Percentiles rank a stretch among this genome's conserved stretches.
phyloP scores from a whole-genome alignment of 2,797 vertebrate genomes.

The Gymnodraco acuticeps region DNA sequence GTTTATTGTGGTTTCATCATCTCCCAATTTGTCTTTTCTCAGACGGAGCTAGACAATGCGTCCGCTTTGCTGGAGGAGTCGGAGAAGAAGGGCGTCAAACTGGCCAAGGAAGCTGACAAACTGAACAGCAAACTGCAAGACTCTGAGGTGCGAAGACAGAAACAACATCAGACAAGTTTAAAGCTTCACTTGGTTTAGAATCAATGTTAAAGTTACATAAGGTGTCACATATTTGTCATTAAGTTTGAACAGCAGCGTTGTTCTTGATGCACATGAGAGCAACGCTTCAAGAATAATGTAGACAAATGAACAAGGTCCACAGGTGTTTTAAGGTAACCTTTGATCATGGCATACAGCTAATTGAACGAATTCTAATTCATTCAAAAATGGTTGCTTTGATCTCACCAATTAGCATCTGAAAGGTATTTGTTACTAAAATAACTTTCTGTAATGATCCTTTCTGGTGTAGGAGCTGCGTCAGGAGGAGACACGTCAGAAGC shows the following conservation, averaged over 20 bases:
- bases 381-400: conserved; percentile 4
- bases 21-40: conserved; percentile 22
- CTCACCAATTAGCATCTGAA: background rate
- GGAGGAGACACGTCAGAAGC: conserved; percentile 98
- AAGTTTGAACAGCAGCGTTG: background rate
- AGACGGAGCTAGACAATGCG: conserved; percentile 95
- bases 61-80: conserved; percentile 93
- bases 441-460: conserved; percentile 6
- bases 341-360: too few relatives aligned
- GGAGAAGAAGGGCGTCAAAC: conserved; percentile 95
- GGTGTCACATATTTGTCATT: background rate
- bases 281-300: background rate
- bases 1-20: conserved; percentile 4
- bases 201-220: background rate
- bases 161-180: background rate
- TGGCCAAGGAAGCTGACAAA: conserved; percentile 92
- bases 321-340: too few relatives aligned
- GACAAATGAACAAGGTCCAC: background rate
- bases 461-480: conserved; percentile 91
- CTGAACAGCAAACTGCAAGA: conserved; percentile 97
- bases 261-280: background rate
- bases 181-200: conserved; percentile 6
- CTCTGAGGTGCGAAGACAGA: conserved; percentile 86
- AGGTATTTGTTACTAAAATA: background rate
- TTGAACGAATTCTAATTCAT: background rate